phyloP scores from a whole-genome alignment of 2,797 vertebrate genomes.

The Hydrophis major region DNA sequence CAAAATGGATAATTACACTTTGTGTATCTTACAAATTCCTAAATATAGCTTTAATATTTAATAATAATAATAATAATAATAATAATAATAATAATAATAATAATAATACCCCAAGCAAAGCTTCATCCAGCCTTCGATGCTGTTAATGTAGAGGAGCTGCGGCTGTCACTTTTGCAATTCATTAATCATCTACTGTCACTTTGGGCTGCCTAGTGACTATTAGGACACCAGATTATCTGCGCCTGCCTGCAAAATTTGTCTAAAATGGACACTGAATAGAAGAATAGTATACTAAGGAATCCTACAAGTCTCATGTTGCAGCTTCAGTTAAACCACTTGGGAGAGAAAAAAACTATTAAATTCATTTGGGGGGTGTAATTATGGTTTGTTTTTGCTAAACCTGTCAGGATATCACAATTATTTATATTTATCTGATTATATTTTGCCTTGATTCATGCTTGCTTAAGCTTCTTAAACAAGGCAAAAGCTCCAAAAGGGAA shows the following conservation, averaged over 20 bases:
- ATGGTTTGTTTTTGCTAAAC: neutral
- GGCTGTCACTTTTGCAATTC: neutral
- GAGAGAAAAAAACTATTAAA: neutral
- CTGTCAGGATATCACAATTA: neutral
- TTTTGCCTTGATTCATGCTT: neutral
- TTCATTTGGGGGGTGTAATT: neutral
- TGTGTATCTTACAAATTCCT: neutral
- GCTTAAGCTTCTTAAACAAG: neutral
- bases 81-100: no score
- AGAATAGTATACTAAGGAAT: fast-evolving
- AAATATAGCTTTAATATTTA: neutral
- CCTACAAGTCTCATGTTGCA: neutral
- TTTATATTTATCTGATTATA: neutral
- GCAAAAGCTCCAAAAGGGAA: neutral
- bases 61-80: no score
- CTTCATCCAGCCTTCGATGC: neutral
- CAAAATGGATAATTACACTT: neutral
- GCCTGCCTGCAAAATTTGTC: neutral
- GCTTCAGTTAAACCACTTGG: neutral
- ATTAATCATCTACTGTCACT: neutral
- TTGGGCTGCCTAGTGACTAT: neutral
- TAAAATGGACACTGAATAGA: neutral
- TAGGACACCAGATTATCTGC: fast-evolving
- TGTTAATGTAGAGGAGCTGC: neutral
- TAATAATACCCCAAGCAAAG: neutral